phyloP scores from a whole-genome alignment of 2,888 invertebrate species.

The Halictus ligatus region DNA sequence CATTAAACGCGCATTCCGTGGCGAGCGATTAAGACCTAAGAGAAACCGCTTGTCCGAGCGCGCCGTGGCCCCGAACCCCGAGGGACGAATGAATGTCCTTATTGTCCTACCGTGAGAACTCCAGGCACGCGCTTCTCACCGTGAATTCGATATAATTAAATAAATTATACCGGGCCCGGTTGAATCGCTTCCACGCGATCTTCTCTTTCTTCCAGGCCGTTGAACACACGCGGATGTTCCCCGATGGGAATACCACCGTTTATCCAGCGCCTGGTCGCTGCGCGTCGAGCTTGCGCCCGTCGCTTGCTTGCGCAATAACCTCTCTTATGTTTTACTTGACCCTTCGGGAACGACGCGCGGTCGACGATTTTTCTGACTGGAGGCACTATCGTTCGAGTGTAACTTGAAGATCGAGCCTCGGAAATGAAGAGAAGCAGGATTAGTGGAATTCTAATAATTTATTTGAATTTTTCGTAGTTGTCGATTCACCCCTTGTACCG shows the following conservation, averaged over 20 bases:
- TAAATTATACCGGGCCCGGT: constrained; percentile 54
- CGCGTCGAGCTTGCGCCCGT: not conserved
- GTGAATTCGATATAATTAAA: constrained; percentile 80
- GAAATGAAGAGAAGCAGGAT: too few species aligned
- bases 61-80: constrained; percentile 31
- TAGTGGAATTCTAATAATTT: too few species aligned
- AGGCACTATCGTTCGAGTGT: too few species aligned
- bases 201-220: not conserved
- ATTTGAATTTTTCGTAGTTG: too few species aligned
- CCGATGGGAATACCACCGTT: constrained; percentile 1
- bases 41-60: constrained; percentile 68
- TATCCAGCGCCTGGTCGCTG: not conserved
- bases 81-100: constrained; percentile 80
- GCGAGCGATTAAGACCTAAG: constrained; percentile 78
- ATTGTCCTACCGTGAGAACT: constrained; percentile 81
- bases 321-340: too few species aligned
- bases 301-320: not conserved
- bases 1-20: constrained; percentile 76
- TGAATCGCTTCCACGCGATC: constrained; percentile 18
- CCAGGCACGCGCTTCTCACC: constrained; percentile 75
- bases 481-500: too few species aligned
- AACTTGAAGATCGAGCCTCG: too few species aligned
- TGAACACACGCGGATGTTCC: not conserved
- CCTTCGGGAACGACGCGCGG: too few species aligned
- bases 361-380: too few species aligned